These are phyloP conservation scores for Zaprionus nigranus DNA, from an alignment of 1,140 invertebrate species.

Conservation along the genomic window DNA sequence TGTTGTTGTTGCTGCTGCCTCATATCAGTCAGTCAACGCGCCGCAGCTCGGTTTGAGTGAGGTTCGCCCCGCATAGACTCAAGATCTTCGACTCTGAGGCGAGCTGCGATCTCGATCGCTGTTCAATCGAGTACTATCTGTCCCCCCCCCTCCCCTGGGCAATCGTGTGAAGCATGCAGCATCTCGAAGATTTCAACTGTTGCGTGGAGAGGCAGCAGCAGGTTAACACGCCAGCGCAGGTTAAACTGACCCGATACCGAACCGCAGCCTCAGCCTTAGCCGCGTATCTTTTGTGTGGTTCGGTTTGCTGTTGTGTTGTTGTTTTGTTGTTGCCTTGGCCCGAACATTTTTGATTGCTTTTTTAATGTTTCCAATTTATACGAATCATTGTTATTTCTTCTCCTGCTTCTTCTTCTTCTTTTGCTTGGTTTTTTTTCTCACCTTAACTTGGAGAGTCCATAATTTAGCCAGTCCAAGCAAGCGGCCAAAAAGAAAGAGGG, in stretches of 20 bases:
- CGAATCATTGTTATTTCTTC: constrained; percentile 78
- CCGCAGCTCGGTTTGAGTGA: constrained; percentile 71
- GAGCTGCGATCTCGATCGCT: constrained; percentile 57
- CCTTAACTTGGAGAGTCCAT: constrained; percentile 67
- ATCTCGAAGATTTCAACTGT: constrained; percentile 45
- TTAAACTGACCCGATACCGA: constrained; percentile 71
- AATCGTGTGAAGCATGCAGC: constrained; percentile 16
- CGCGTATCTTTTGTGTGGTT: constrained; percentile 37
- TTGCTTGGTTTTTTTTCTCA: neutral
- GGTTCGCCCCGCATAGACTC: constrained; percentile 62
- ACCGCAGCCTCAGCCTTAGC: constrained; percentile 29
- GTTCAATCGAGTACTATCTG: constrained; percentile 62
- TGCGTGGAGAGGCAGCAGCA: constrained; percentile 74
- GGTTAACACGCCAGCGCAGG: constrained; percentile 77
- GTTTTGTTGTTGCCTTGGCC: constrained; percentile 64
- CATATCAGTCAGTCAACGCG: constrained; percentile 77
- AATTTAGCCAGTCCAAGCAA: constrained; percentile 64
- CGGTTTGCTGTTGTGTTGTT: neutral
- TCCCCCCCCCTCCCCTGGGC: neutral
- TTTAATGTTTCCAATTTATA: constrained; percentile 83
- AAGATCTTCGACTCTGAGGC: constrained; percentile 30
- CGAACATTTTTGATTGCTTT: constrained; percentile 82
- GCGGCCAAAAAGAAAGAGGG: constrained; percentile 17
- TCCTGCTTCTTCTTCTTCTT: neutral
- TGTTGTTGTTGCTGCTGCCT: constrained; percentile 58